These are phyloP conservation scores for Polyommatus iphigenia DNA, from an alignment of 2,888 invertebrate species.

Conservation along the genomic window DNA sequence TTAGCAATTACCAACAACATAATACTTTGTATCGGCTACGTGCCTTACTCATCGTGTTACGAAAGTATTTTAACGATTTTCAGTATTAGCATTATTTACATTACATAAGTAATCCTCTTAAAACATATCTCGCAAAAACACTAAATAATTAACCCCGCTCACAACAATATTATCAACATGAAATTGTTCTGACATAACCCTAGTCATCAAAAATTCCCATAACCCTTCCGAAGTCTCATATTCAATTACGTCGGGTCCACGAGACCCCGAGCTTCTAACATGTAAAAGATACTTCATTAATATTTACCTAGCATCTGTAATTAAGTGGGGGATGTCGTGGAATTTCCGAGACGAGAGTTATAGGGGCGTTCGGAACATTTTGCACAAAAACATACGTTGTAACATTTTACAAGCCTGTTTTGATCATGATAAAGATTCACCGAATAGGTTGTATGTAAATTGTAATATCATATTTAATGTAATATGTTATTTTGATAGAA, in stretches of 20 bases:
- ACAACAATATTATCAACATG: background rate
- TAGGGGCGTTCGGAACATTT: slow-evolving; percentile 24
- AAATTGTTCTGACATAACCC: slow-evolving; percentile 24
- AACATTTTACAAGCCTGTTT: background rate
- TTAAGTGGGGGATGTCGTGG: slow-evolving; percentile 50
- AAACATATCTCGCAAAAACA: background rate
- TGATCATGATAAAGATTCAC: background rate
- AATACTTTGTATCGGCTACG: too few species aligned
- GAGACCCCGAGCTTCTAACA: slow-evolving; percentile 49
- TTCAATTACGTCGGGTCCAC: slow-evolving; percentile 49
- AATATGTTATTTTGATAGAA: background rate
- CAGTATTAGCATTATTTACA: background rate
- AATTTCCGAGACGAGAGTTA: slow-evolving; percentile 19
- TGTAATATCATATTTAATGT: background rate
- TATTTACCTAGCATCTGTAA: slow-evolving; percentile 66
- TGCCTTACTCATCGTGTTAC: too few species aligned
- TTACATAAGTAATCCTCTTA: background rate
- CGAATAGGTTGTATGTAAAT: background rate
- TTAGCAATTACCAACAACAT: too few species aligned
- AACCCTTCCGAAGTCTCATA: slow-evolving; percentile 44
- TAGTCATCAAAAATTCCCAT: slow-evolving; percentile 40
- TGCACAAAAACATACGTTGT: background rate
- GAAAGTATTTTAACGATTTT: background rate
- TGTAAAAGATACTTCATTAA: slow-evolving; percentile 71
- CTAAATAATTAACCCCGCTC: slow-evolving; percentile 7